Conservation (phyloP, 2,888 invertebrate species). For the Epicampocera succincta region DNA sequence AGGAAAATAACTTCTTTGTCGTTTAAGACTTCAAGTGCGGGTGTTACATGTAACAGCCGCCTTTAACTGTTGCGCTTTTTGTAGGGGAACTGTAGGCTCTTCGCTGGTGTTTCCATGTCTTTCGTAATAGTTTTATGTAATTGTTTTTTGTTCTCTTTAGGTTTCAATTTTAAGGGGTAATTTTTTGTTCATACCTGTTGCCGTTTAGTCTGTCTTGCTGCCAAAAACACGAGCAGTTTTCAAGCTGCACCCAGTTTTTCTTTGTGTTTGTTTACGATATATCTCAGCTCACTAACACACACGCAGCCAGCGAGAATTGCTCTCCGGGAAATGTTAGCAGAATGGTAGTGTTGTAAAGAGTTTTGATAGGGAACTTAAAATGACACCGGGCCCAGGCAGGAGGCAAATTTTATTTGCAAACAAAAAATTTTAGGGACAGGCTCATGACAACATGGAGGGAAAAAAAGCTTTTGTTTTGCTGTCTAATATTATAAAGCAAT, state of each 20-base stretch:
- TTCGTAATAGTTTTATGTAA: constrained; percentile 8
- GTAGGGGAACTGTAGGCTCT: constrained; percentile 43
- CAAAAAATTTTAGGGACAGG: no score
- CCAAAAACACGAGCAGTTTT: not conserved
- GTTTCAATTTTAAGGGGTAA: constrained; percentile 33
- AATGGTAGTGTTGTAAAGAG: no score
- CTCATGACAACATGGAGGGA: no score
- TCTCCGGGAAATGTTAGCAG: constrained; percentile 12
- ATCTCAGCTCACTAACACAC: constrained; percentile 35
- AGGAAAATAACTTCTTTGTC: not conserved
- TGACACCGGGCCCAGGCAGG: no score
- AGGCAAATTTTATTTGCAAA: no score
- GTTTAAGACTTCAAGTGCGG: no score
- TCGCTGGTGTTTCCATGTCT: not conserved
- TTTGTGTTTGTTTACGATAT: constrained; percentile 37
- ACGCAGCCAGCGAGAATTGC: not conserved
- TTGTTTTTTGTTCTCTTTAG: constrained; percentile 2
- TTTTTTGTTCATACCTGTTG: constrained; percentile 59
- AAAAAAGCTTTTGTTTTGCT: no score
- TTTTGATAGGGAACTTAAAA: no score
- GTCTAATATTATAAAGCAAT: no score
- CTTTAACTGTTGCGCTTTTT: constrained; percentile 72
- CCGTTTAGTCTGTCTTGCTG: constrained; percentile 61
- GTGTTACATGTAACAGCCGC: constrained; percentile 77
- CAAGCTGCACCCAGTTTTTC: constrained; percentile 71